phyloP scores from a whole-genome alignment of 2,888 invertebrate genomes.

The Periphyllus acericola region DNA sequence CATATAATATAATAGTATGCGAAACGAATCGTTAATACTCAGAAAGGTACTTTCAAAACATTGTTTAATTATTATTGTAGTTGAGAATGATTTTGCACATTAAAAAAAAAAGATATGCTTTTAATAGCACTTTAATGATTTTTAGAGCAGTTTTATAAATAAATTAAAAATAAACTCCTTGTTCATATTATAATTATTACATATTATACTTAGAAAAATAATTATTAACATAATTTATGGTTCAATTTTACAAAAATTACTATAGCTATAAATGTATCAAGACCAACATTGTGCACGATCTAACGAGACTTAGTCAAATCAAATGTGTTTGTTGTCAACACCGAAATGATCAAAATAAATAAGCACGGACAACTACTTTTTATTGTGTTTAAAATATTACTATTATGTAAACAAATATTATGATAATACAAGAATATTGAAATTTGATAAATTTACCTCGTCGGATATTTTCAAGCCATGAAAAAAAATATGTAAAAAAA shows the following conservation, averaged over 20 bases:
- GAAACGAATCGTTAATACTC: slow-evolving; percentile 49
- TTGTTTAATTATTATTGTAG: slow-evolving; percentile 47
- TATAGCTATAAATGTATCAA: not conserved
- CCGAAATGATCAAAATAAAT: too few species aligned
- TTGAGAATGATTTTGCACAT: slow-evolving; percentile 5
- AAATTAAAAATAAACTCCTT: not conserved
- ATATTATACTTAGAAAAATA: not conserved
- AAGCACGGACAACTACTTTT: too few species aligned
- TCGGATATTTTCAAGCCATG: not conserved
- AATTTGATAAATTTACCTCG: not conserved
- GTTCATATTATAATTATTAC: not conserved
- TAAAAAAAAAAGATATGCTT: slow-evolving; percentile 21
- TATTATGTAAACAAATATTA: not conserved
- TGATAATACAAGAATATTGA: not conserved
- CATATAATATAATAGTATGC: slow-evolving; percentile 46
- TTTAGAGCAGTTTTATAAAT: not conserved
- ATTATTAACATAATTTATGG: not conserved
- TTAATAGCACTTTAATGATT: not conserved
- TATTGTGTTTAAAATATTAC: not conserved
- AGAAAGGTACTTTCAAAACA: slow-evolving; percentile 49
- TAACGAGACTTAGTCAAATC: too few species aligned
- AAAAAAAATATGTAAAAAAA: not conserved
- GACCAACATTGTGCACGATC: not conserved
- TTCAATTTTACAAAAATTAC: not conserved
- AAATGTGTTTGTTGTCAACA: not conserved